Evolutionary conservation across 1,140 invertebrate genomes (phyloP), one percentile per base, ranked within the genome.

Genomic region (Thereuonema tuberculata): DNA sequence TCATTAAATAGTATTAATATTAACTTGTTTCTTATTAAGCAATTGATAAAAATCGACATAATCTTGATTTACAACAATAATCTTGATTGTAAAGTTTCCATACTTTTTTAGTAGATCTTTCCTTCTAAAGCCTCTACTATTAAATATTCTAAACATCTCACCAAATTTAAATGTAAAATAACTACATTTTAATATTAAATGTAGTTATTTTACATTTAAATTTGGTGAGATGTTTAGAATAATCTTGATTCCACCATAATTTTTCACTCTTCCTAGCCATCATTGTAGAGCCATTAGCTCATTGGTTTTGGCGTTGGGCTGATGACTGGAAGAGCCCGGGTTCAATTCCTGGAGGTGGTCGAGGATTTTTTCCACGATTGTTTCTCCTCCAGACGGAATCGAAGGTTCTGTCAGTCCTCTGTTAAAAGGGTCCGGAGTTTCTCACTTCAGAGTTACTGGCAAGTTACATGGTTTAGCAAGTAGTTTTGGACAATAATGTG

Each of bases 391-490:
- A 37, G 31, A 17, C 5, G 31, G 61, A 80, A 81, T 61, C 89
- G 86, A 68, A 81, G 88, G 62, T 72, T 81, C 64, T 80, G 78
- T 62, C n/a, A n/a, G n/a, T n/a, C n/a, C n/a, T 60, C 88, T 1
- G 66, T 88, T 1, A 64, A 76, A 59, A 67, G 70, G 29, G 66
- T 74, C 9, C 63, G 68, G n/a, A n/a, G n/a, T n/a, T n/a, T n/a
- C 31, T 65, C 66, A 20, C 61, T 69, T 15, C 67, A 66, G 2
- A 68, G 68, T 43, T 71, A 74, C 23, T 1, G 50, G n/a, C n/a
- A 48, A 62, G 28, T 17, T 79, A 84, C 53, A 79, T 94, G 21
- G 86, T 96, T 1, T 96, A 92, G 92, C 89, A 96, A 75, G 92
- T 95, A 75, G 87, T 95, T 0, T 86, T 89, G 69, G 82, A 85